Percentiles rank a stretch among this genome's conserved stretches.
These are phyloP conservation scores for Promerops cafer DNA, from an alignment of 2,113 vertebrate genomes.

Conservation along the genomic window DNA sequence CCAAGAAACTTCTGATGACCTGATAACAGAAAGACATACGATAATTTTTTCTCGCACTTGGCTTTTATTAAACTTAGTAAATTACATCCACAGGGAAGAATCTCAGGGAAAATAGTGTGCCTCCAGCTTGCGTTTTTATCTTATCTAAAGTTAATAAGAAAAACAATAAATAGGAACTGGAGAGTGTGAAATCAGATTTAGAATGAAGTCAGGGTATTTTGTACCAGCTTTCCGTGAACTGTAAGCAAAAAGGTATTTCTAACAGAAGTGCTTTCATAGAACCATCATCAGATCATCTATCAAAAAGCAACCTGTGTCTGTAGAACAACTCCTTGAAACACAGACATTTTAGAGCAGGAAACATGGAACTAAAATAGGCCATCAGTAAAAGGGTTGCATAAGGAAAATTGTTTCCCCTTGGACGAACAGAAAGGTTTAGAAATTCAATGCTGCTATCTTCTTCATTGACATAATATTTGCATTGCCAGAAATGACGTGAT, in stretches of 20 bases:
- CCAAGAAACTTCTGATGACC: not conserved
- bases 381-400: not conserved
- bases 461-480: not conserved
- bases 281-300: not conserved
- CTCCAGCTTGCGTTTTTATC: not conserved
- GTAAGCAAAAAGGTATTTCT: not conserved
- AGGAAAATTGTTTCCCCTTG: not conserved
- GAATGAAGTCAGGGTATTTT: not conserved
- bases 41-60: not conserved
- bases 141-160: slow-evolving; percentile 15
- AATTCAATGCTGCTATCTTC: not conserved
- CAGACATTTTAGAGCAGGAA: not conserved
- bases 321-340: not conserved
- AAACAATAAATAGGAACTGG: not conserved
- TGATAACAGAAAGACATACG: not conserved
- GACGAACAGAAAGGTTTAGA: not conserved
- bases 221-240: not conserved
- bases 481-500: not conserved
- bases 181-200: slow-evolving; percentile 1
- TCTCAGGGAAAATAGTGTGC: not conserved
- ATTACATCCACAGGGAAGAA: not conserved
- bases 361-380: not conserved
- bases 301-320: not conserved
- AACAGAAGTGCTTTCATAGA: not conserved
- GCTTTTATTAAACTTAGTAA: slow-evolving; percentile 17